Base-by-base conservation (phyloP, 2,797 vertebrate genomes). In the Sebastes itinus region DNA sequence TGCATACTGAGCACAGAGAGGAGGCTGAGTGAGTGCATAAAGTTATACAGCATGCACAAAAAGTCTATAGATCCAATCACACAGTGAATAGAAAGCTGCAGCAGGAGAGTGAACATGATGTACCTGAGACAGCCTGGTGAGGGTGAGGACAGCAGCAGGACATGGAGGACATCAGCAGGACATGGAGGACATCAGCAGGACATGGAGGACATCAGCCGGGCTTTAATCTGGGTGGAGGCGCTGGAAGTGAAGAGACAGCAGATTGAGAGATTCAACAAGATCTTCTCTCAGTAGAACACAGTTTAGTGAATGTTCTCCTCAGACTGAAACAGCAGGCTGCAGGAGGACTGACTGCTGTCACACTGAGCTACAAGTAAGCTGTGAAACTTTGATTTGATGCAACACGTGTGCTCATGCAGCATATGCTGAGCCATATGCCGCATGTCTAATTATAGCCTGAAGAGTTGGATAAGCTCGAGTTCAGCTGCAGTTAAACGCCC, bases 191-290 rank as follows among this genome's bases (percentile, higher is more conserved):
- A 49, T 30, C 42, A 10, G 63, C 20, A 1, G 35, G 49, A 33
- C 46, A 2, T 16, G 1, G 64, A 23, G 67, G 71, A 73, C 75
- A 58, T 25, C 61, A 12, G 55, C 5, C 1, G 27, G 58, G 20
- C 38, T 38, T 35, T 27, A 27, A 52, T 67, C 72, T 38, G 64
- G n/a, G 10, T 2, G 32, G 23, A 61, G 55, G 54, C 2, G 42
- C 80, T 70, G 64, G 32, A 66, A 54, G 20, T 16, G 77, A 46
- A 69, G 23, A 54, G 46, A n/a, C 67, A 74, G 59, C 56, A 64
- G 46, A 32, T 32, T 10, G 32, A 64, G 18, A 75, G 22, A 28
- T 14, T 28, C 54, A 32, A 5, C 54, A 16, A 22, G 52, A 35
- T 25, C 10, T 11, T 33, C 5, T 65, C 23, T 46, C 56, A 56